Base-by-base conservation (phyloP, 2,113 vertebrate species). In the Redunca redunca region DNA sequence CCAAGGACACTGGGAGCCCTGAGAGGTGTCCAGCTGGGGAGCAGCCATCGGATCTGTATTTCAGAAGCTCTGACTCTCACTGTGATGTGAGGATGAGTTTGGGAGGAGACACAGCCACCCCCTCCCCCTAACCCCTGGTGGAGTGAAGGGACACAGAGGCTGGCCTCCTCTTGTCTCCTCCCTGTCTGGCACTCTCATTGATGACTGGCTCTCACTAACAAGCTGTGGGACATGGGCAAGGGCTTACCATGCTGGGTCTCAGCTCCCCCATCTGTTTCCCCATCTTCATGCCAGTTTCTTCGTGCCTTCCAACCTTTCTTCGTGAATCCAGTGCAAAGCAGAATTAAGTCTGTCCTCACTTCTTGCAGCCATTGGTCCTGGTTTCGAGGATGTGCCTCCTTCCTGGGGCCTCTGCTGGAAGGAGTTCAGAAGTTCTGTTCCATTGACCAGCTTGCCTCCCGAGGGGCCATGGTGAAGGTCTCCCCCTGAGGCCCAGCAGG, bases 101-200 rank as follows among this genome's bases (percentile, higher is more conserved):
- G 25, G 10, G 28, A 30, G 28, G 7, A 25, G 26, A 17, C 3
- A 4, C 28, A 58, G 33, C 7, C 1, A 0, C 1, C 0, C 43
- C n/a, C 4, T 0, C 46, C 2, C 10, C 74, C 21, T 40, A 1
- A 0, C 82, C 16, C 43, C 13, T 10, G 25, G 10, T 13, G 33
- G 53, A 50, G 60, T 55, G 50, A 7, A 64, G 82, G 91, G 48
- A 19, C 33, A 57, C 2, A 0, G 5, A 46, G 58, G 8, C 78
- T 30, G n/a, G 4, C 14, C 53, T 62, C 3, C 2, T 60, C 19
- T 46, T 3, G 2, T 58, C 14, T 48, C 81, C 1, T 0, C 2
- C 17, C 19, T 48, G 33, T 26, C 26, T 81, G 58, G 36, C 7
- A 0, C 53, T 60, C 46, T 50, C 58, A 15, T 12, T 40, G 58